These are phyloP conservation scores for Lasioglossum figueresi DNA, from an alignment of 2,888 invertebrate species.

Conservation along the genomic window DNA sequence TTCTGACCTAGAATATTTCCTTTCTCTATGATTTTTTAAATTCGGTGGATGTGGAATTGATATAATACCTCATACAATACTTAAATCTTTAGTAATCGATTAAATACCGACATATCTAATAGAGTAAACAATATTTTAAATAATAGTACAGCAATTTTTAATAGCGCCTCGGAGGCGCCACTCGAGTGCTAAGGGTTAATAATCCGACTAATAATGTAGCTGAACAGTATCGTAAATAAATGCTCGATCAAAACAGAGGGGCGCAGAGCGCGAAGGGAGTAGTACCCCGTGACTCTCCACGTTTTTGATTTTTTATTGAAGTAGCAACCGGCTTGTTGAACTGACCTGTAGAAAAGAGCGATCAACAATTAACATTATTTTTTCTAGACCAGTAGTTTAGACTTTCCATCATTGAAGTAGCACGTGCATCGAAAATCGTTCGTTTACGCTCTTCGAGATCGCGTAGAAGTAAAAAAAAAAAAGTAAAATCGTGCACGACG, in stretches of 20 bases:
- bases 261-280: background rate
- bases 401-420: background rate
- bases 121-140: no score
- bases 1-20: no score
- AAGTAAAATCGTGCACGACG: conserved; percentile 9
- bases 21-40: no score
- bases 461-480: background rate
- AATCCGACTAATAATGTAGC: no score
- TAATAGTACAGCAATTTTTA: no score
- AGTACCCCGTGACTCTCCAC: background rate
- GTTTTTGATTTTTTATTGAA: background rate
- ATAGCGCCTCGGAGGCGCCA: no score
- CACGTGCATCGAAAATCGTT: background rate
- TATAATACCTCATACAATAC: no score
- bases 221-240: background rate
- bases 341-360: background rate
- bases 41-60: no score
- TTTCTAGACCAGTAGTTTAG: conserved; percentile 5
- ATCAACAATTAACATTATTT: background rate
- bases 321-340: background rate
- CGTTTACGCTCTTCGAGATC: background rate
- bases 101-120: no score
- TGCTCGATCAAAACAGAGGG: background rate
- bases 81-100: no score
- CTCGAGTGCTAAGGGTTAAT: no score